Percentiles rank a stretch among this genome's conserved stretches.
Conservation (phyloP, 2,888 invertebrate genomes). For the Vanessa cardui region DNA sequence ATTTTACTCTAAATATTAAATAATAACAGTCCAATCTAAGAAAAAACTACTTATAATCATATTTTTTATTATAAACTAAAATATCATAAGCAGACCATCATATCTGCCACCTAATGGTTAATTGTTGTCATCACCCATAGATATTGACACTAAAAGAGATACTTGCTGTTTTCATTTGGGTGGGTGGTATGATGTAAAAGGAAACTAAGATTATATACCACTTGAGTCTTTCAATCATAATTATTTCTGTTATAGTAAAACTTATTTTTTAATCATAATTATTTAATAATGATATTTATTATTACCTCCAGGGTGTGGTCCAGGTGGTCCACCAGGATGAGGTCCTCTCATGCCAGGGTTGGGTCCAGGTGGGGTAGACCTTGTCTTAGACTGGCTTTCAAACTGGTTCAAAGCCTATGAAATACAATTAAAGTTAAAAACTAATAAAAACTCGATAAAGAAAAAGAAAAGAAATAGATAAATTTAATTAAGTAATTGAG, state of each 20-base stretch:
- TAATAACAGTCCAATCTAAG: no score
- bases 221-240: not conserved
- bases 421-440: not conserved
- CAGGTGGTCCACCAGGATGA: slow-evolving; percentile 84
- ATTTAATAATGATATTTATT: slow-evolving; percentile 10
- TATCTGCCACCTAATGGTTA: no score
- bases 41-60: no score
- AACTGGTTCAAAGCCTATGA: slow-evolving; percentile 88
- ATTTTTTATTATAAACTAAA: no score
- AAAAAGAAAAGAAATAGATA: not conserved
- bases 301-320: slow-evolving; percentile 83
- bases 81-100: no score
- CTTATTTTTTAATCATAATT: not conserved
- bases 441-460: no score
- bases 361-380: slow-evolving; percentile 90
- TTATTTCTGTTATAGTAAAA: not conserved
- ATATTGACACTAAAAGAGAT: no score
- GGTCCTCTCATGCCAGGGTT: slow-evolving; percentile 84
- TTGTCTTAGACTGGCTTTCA: slow-evolving; percentile 95
- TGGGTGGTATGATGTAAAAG: no score
- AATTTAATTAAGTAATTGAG: not conserved
- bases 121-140: no score
- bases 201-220: no score
- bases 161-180: no score
- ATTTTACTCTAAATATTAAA: no score